Evolutionary conservation across 2,888 invertebrate species (phyloP), one percentile per base, ranked within the genome.

Genomic region (Rotaria socialis): DNA sequence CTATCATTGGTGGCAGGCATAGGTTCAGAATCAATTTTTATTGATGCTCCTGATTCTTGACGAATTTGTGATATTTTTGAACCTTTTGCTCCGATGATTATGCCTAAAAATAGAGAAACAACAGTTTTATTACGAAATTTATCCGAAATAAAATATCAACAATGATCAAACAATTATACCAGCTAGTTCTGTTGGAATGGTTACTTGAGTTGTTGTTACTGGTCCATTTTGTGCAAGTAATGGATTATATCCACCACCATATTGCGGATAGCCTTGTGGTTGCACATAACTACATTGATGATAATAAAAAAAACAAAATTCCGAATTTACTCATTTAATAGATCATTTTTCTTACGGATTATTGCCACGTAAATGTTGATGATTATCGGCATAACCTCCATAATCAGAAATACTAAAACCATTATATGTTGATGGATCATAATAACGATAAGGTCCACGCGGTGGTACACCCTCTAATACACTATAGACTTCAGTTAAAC

Each of bases 1-100:
- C 97, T 94, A 92, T 97, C 97, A 91, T 94, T 94, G 89, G 86
- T 86, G 41, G 96, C 96, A 24, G 95, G 94, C 90, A 96, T 93
- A 27, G 96, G 96, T 92, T 97, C 96, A 10, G 47, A 47, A 90
- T 97, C 97, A 90, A 98, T 97, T 89, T 96, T 96, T 89, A 98
- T 97, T 89, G 95, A 95, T 86, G 98, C 98, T 90, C 96, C 96
- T 88, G 97, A 96, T 92, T 98, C 96, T 88, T 95, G 94, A 88
- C 98, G 94, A 89, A 99, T 97, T 92, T 96, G 96, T 89, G 97
- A 94, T 90, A 99, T 99, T 89, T 98, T 94, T 80, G 95, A 94
- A 50, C 99, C 99, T 86, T 96, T 97, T 91, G 97, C 97, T 89
- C 99, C 98, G 91, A 99, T 99, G 90, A 99, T 98, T 88, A 98